Evolutionary conservation across 2,113 vertebrate genomes (phyloP).

Genomic region (Ageneiosus marmoratus): DNA sequence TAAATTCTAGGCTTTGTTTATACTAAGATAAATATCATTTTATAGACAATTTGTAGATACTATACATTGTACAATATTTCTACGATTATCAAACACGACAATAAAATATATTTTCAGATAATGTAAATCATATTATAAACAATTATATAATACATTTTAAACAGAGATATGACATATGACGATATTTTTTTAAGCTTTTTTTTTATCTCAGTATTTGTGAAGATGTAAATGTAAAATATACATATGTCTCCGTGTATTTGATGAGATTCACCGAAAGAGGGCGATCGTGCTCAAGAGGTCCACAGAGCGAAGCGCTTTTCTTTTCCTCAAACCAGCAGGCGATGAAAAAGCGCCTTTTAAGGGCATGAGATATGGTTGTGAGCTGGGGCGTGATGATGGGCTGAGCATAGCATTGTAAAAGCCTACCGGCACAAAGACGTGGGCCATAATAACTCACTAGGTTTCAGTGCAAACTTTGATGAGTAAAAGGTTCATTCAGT

Average conservation of each 20-base stretch:
- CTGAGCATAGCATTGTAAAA: conserved; percentile 22
- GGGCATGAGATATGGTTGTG: conserved; percentile 67
- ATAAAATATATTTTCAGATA: neutral
- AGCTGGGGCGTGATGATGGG: conserved; percentile 68
- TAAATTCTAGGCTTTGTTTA: neutral
- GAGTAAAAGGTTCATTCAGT: neutral
- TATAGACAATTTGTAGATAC: neutral
- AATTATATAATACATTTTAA: neutral
- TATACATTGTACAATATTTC: neutral
- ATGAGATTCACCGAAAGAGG: conserved; percentile 56
- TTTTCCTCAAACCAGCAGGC: conserved; percentile 52
- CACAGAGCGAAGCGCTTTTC: neutral
- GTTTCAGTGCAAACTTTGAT: neutral
- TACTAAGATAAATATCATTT: neutral
- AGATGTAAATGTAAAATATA: neutral
- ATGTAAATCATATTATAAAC: neutral
- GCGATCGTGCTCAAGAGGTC: conserved; percentile 34
- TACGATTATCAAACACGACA: neutral
- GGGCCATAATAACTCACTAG: neutral
- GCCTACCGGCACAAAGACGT: conserved; percentile 21
- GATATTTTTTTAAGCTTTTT: neutral
- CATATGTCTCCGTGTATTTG: neutral
- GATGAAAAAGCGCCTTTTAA: conserved; percentile 74
- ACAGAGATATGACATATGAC: neutral
- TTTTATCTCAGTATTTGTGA: neutral